phyloP scores from a whole-genome alignment of 2,113 vertebrate species.

The Crotalus horridus region DNA sequence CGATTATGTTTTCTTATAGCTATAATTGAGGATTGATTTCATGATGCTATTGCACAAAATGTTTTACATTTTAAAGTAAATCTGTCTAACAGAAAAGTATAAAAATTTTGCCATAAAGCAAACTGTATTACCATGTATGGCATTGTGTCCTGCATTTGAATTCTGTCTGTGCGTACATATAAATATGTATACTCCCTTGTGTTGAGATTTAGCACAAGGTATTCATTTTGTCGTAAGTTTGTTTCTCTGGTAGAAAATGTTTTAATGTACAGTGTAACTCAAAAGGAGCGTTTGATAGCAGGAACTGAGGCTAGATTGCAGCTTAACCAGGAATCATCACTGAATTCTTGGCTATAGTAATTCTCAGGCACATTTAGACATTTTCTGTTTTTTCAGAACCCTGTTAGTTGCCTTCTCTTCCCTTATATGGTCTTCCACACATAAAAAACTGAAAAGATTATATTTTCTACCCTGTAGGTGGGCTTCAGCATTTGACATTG shows the following conservation, averaged over 20 bases:
- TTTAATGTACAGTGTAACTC: background rate
- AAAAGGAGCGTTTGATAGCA: background rate
- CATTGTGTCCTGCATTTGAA: background rate
- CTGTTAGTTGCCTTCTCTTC: slow-evolving; percentile 25
- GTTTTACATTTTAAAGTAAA: background rate
- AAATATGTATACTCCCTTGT: background rate
- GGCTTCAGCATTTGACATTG: slow-evolving; percentile 30
- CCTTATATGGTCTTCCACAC: slow-evolving; percentile 53
- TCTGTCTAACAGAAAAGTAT: background rate
- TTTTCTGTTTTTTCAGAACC: slow-evolving; percentile 9
- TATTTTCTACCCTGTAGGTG: slow-evolving; percentile 31
- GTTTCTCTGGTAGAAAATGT: background rate
- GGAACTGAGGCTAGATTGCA: background rate
- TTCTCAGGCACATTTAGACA: background rate
- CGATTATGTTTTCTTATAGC: background rate
- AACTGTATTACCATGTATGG: background rate
- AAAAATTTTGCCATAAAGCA: background rate
- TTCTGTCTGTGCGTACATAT: background rate
- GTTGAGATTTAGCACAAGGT: background rate
- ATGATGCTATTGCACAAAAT: background rate
- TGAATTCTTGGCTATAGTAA: background rate
- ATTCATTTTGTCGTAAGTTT: background rate
- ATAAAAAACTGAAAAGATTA: slow-evolving; percentile 33
- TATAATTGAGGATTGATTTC: background rate
- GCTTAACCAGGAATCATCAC: background rate